Percentiles rank a stretch among this genome's conserved stretches.
Evolutionary conservation across 2,797 vertebrate species (phyloP).

Genomic region (Pogoniulus pusillus): DNA sequence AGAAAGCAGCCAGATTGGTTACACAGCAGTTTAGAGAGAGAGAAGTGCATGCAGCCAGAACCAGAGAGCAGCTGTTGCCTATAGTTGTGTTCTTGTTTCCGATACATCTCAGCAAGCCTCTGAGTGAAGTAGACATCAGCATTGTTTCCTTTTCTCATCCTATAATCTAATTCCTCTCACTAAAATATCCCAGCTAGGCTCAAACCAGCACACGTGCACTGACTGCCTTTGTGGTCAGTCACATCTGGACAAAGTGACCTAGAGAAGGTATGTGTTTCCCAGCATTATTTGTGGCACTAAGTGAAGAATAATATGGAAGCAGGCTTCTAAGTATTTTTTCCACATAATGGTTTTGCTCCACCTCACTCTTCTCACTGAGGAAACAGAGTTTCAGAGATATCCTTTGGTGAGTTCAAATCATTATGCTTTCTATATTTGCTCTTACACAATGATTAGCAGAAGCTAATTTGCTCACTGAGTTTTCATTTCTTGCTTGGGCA

Average conservation of each 20-base stretch:
- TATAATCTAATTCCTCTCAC: too few species aligned
- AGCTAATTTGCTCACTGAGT: background rate
- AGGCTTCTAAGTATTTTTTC: background rate
- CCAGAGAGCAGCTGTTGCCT: too few species aligned
- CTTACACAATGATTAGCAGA: background rate
- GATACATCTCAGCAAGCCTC: too few species aligned
- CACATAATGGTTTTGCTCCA: background rate
- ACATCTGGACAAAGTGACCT: background rate
- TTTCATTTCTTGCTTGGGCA: constrained; percentile 25
- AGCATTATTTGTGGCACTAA: background rate
- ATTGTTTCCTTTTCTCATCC: too few species aligned
- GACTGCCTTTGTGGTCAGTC: background rate
- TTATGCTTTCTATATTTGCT: background rate
- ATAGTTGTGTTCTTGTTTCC: too few species aligned
- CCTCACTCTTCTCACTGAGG: background rate
- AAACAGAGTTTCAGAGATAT: background rate
- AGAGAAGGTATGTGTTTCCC: background rate
- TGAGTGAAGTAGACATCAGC: too few species aligned
- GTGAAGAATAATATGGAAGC: background rate
- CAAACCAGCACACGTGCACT: too few species aligned
- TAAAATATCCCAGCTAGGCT: too few species aligned
- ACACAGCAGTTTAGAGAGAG: too few species aligned
- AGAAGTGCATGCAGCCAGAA: too few species aligned
- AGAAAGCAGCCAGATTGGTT: too few species aligned
- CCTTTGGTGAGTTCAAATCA: background rate